Conservation (phyloP, 2,113 vertebrate species). For the Mixornis gularis region DNA sequence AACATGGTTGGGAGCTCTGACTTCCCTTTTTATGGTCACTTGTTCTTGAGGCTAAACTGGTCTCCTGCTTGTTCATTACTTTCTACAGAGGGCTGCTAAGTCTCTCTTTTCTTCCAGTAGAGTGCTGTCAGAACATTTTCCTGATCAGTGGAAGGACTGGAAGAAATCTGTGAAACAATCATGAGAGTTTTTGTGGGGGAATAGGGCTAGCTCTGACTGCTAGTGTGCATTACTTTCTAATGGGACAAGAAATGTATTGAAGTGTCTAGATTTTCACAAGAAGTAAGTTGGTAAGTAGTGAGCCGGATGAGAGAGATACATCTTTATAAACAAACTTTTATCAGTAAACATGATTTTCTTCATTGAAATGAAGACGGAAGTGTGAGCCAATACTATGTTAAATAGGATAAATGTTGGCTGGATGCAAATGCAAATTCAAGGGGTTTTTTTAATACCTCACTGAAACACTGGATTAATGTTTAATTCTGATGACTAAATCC, state of each 20-base stretch:
- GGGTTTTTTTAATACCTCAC: background rate
- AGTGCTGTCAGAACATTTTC: background rate
- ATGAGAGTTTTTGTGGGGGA: background rate
- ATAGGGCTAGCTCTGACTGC: background rate
- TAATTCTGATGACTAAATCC: constrained; percentile 13
- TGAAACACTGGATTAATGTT: background rate
- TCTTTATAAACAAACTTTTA: background rate
- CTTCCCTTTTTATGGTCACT: background rate
- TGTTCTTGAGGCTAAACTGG: background rate
- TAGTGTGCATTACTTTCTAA: background rate
- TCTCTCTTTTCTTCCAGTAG: background rate
- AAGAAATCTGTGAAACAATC: background rate
- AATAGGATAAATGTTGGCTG: background rate
- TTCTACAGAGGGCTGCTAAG: background rate
- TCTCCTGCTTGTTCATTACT: background rate
- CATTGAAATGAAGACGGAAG: background rate
- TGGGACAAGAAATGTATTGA: background rate
- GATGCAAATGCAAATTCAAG: background rate
- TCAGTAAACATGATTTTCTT: background rate
- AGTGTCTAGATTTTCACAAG: background rate
- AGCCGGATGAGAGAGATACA: background rate
- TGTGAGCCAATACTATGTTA: background rate
- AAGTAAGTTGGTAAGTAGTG: background rate
- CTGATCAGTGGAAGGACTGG: background rate
- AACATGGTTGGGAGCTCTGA: background rate